Percentiles rank a stretch among this genome's conserved stretches.
These are phyloP conservation scores for Nebria brevicollis DNA, from an alignment of 2,888 invertebrate genomes.

Conservation along the genomic window DNA sequence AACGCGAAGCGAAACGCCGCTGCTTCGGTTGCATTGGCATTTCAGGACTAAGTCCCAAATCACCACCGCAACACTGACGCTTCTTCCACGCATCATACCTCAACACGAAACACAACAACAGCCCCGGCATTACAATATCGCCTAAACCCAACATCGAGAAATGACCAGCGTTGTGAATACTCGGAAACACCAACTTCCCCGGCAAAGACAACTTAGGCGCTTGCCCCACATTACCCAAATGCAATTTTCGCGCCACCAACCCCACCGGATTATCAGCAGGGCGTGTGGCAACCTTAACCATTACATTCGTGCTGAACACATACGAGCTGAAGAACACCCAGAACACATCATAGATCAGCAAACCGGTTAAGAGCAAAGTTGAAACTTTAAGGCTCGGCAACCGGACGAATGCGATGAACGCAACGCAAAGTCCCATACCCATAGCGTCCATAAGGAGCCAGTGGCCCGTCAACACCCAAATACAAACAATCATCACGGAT, in stretches of 20 bases:
- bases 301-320: conserved; percentile 98
- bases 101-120: conserved; percentile 93
- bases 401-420: conserved; percentile 96
- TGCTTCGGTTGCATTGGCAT: conserved; percentile 11
- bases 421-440: conserved; percentile 98
- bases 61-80: conserved; percentile 70
- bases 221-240: conserved; percentile 90
- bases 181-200: conserved; percentile 96
- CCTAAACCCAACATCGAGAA: conserved; percentile 95
- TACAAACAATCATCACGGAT: conserved; percentile 92
- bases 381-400: conserved; percentile 94
- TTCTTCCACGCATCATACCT: conserved; percentile 97
- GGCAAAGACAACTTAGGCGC: conserved; percentile 96
- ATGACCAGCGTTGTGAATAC: conserved; percentile 95
- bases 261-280: conserved; percentile 94
- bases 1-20: conserved; percentile 64
- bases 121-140: conserved; percentile 94
- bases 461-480: conserved; percentile 98
- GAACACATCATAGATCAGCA: conserved; percentile 96
- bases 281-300: conserved; percentile 92
- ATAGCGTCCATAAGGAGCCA: conserved; percentile 99
- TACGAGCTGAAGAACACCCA: conserved; percentile 99
- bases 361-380: conserved; percentile 90
- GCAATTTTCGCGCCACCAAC: conserved; percentile 90
- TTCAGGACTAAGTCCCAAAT: neutral